Percentiles rank a stretch among this genome's conserved stretches.
phyloP scores from a whole-genome alignment of 2,113 vertebrate species.

The Corythaixoides concolor region DNA sequence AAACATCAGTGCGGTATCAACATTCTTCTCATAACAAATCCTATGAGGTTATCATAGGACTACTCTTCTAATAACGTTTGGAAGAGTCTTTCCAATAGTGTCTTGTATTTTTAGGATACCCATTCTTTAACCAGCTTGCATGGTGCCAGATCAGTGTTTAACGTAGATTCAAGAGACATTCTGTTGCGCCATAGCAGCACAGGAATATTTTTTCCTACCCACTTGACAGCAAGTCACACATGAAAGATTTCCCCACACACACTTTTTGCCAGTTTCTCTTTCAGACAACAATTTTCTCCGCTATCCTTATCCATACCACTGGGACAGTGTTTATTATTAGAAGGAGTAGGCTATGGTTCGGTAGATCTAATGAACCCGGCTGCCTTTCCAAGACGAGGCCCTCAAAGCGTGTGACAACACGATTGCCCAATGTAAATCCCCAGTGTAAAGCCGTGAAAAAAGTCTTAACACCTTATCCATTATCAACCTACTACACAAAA shows the following conservation, averaged over 20 bases:
- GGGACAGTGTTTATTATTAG: not conserved
- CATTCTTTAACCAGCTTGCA: not conserved
- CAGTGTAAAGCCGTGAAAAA: not conserved
- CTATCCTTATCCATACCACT: not conserved
- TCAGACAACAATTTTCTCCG: not conserved
- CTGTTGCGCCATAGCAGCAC: not conserved
- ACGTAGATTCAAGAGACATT: not conserved
- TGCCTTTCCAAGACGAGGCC: not conserved
- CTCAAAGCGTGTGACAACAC: not conserved
- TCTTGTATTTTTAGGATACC: not conserved
- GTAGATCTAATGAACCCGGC: not conserved
- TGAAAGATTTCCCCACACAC: not conserved
- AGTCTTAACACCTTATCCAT: not conserved
- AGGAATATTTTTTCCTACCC: not conserved
- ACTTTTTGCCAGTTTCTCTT: not conserved
- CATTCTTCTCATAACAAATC: too few relatives aligned
- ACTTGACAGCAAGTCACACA: not conserved
- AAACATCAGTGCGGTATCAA: too few relatives aligned
- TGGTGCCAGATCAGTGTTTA: not conserved
- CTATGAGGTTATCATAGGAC: not conserved
- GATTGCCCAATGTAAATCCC: not conserved
- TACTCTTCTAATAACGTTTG: not conserved
- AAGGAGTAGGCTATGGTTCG: not conserved
- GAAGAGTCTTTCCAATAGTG: not conserved
- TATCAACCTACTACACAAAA: not conserved